Evolutionary conservation across 1,140 invertebrate genomes (phyloP), one percentile per base, ranked within the genome.

Genomic region (Centruroides sculpturatus): DNA sequence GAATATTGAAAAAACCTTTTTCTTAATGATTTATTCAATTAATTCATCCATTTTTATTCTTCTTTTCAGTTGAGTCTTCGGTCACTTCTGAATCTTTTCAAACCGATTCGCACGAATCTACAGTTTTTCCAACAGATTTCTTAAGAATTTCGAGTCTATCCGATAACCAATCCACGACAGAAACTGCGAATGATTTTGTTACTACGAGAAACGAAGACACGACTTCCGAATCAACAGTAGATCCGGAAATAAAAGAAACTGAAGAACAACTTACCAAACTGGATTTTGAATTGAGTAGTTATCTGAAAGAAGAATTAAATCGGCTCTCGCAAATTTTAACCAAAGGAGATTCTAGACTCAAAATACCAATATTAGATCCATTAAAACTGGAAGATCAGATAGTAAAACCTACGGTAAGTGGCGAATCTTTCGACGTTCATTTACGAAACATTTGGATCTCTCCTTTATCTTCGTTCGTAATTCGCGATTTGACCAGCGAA

Each of bases 361-460:
- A 55, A 0, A 55, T 56, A 8, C 57, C 59, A 47, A 12, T 63
- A 6, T 36, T 68, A 7, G 67, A 68, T 56, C 67, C 67, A 3
- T 55, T 67, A 3, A 13, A 47, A 35, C 35, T 68, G 3, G 61
- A 67, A 46, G 51, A 59, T 10, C 66, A 66, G 55, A 55, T 62
- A 13, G 52, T 68, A 1, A 62, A 68, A 35, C 67, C 67, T 12
- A 59, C 59, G 7, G 62, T 68, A 7, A 62, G 63, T 53, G 65
- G 65, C 13, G 62, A 68, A 60, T 54, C 58, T 11, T 68, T 68
- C 34, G 64, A 63, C 36, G 58, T 68, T 10, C 51, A 57, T 35
- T 59, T 68, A 53, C 64, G 60, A 23, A 47, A 67, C 23, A 54
- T 68, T 34, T 52, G 62, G 23, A 55, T 68, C 4, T 48, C 48